Percentiles rank a stretch among this genome's conserved stretches.
These are phyloP conservation scores for Nibea coibor DNA, from an alignment of 2,113 vertebrate genomes.

Conservation along the genomic window DNA sequence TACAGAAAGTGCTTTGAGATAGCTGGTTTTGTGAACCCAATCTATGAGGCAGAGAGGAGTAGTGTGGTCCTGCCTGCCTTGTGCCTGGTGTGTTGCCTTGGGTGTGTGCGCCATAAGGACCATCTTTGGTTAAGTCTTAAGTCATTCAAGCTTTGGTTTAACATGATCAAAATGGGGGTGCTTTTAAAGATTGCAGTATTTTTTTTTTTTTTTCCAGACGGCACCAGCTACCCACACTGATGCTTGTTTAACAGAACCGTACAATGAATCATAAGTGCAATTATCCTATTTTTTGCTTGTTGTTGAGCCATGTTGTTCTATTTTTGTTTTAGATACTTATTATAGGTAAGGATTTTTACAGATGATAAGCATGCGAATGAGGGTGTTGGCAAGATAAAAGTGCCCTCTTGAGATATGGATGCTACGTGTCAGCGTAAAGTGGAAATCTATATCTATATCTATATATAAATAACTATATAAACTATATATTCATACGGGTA, in stretches of 20 bases:
- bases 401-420: slow-evolving; percentile 69
- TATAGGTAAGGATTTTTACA: slow-evolving; percentile 70
- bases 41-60: slow-evolving; percentile 57
- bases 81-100: slow-evolving; percentile 82
- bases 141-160: slow-evolving; percentile 71
- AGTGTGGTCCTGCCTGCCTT: slow-evolving; percentile 70
- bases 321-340: slow-evolving; percentile 74
- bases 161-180: slow-evolving; percentile 86
- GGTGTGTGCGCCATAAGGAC: slow-evolving; percentile 72
- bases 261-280: slow-evolving; percentile 95
- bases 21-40: slow-evolving; percentile 44
- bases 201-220: slow-evolving; percentile 51
- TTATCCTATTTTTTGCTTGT: slow-evolving; percentile 89
- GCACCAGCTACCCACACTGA: slow-evolving; percentile 78
- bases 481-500: slow-evolving; percentile 87
- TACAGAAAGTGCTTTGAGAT: slow-evolving; percentile 97
- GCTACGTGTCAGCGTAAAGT: slow-evolving; percentile 74
- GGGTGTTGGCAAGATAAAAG: slow-evolving; percentile 44
- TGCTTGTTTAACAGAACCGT: slow-evolving; percentile 82
- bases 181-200: slow-evolving; percentile 90
- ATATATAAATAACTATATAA: slow-evolving; percentile 73
- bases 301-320: slow-evolving; percentile 81
- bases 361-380: slow-evolving; percentile 68
- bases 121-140: slow-evolving; percentile 78
- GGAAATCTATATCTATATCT: slow-evolving; percentile 71